These are phyloP conservation scores for Orestias chungarensis DNA, from an alignment of 2,797 vertebrate genomes.

Conservation along the genomic window DNA sequence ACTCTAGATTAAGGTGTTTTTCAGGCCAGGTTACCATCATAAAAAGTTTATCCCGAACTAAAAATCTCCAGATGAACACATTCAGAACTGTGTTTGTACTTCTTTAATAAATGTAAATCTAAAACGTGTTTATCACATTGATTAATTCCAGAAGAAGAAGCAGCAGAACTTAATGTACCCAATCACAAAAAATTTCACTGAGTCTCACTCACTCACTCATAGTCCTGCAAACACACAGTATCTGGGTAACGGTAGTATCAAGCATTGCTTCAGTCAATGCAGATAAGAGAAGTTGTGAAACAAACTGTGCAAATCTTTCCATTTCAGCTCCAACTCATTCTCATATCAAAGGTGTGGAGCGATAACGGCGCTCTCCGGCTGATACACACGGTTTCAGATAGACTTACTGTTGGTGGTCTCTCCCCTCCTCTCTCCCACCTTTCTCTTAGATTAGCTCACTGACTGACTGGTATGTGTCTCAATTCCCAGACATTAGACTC, in stretches of 20 bases:
- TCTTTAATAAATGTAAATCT: not conserved
- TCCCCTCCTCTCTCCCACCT: slow-evolving; percentile 31
- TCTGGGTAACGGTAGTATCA: slow-evolving; percentile 51
- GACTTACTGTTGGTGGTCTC: slow-evolving; percentile 69
- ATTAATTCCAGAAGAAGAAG: not conserved
- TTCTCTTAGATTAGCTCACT: slow-evolving; percentile 67
- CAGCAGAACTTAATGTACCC: not conserved
- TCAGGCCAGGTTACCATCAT: not conserved
- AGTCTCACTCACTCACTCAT: slow-evolving; percentile 8
- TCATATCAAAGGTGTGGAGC: slow-evolving; percentile 69
- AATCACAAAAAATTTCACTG: slow-evolving; percentile 3
- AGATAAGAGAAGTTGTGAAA: slow-evolving; percentile 75
- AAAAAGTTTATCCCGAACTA: slow-evolving; percentile 2
- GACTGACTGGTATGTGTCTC: slow-evolving; percentile 74
- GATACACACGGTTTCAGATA: slow-evolving; percentile 48
- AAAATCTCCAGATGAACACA: slow-evolving; percentile 21
- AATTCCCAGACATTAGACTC: slow-evolving; percentile 58
- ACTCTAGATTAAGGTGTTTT: slow-evolving; percentile 11
- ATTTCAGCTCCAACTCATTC: slow-evolving; percentile 68
- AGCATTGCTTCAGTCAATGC: slow-evolving; percentile 57
- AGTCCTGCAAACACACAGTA: slow-evolving; percentile 38
- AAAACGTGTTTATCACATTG: not conserved
- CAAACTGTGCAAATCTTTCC: slow-evolving; percentile 72
- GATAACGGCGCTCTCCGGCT: slow-evolving; percentile 55
- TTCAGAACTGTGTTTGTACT: slow-evolving; percentile 1